Evolutionary conservation across 2,113 vertebrate genomes (phyloP).

Genomic region (Ardeotis arabs): DNA sequence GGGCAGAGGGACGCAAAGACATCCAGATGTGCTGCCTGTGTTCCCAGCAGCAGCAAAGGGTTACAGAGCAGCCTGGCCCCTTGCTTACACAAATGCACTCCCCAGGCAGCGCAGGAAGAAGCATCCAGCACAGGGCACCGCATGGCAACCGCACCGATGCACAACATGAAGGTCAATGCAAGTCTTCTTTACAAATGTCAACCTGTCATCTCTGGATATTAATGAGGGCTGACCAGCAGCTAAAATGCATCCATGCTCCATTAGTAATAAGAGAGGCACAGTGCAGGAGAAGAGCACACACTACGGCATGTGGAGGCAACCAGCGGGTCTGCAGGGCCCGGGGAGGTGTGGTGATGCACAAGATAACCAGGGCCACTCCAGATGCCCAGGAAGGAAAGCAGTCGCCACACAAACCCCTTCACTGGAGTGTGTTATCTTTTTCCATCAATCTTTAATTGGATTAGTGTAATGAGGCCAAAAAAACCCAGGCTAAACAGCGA

Average conservation of each 20-base stretch:
- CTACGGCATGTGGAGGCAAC: not conserved
- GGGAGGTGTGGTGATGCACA: constrained; percentile 44
- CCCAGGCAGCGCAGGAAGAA: not conserved
- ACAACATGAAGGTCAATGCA: constrained; percentile 68
- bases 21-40: not conserved
- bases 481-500: constrained; percentile 9
- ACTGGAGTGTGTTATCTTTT: not conserved
- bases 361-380: not conserved
- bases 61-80: not conserved
- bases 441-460: constrained; percentile 43
- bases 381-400: not conserved
- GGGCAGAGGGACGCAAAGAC: not conserved
- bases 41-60: not conserved
- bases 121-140: constrained; percentile 36
- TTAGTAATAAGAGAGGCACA: constrained; percentile 54
- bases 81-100: not conserved
- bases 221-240: constrained; percentile 72
- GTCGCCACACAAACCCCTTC: not conserved
- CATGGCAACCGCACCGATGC: constrained; percentile 37
- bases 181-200: constrained; percentile 69
- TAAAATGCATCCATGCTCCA: constrained; percentile 69
- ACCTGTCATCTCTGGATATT: constrained; percentile 69
- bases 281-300: constrained; percentile 33
- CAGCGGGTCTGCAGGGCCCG: constrained; percentile 16
- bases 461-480: constrained; percentile 61